Conservation (phyloP, 2,797 vertebrate species). For the Euthynnus affinis region DNA sequence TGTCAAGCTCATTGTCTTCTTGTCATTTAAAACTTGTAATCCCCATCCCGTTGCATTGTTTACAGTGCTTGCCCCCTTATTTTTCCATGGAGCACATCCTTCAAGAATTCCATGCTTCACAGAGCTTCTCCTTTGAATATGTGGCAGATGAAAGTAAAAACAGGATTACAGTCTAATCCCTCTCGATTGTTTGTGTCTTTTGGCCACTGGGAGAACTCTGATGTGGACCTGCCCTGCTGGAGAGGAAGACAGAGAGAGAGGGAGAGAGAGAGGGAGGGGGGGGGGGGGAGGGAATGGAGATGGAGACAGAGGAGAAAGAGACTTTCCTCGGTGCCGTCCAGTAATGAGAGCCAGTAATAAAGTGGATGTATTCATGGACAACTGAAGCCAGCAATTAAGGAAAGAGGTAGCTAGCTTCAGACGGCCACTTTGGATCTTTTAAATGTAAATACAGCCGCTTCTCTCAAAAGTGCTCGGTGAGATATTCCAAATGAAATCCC, state of each 20-base stretch:
- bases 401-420: slow-evolving; percentile 83
- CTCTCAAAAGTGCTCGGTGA: slow-evolving; percentile 83
- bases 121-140: slow-evolving; percentile 79
- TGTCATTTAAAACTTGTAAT: slow-evolving; percentile 81
- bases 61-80: slow-evolving; percentile 71
- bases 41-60: slow-evolving; percentile 73
- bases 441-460: slow-evolving; percentile 88
- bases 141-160: slow-evolving; percentile 85
- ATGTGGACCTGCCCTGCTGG: slow-evolving; percentile 75
- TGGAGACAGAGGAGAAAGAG: slow-evolving; percentile 53
- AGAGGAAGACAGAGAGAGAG: slow-evolving; percentile 54
- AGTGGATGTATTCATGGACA: slow-evolving; percentile 86
- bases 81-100: slow-evolving; percentile 75
- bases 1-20: slow-evolving; percentile 68
- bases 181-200: slow-evolving; percentile 86
- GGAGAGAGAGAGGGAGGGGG: slow-evolving; percentile 12
- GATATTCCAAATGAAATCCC: slow-evolving; percentile 86
- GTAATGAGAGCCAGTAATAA: slow-evolving; percentile 87
- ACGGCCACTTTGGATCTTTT: slow-evolving; percentile 87
- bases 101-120: slow-evolving; percentile 77
- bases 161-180: slow-evolving; percentile 87
- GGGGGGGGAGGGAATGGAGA: too few species aligned
- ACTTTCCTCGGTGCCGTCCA: slow-evolving; percentile 70
- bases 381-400: slow-evolving; percentile 89
- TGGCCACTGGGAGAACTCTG: slow-evolving; percentile 79